Evolutionary conservation across 2,888 invertebrate genomes (phyloP), one percentile per base, ranked within the genome.

Genomic region (Gasteruption jaculator): DNA sequence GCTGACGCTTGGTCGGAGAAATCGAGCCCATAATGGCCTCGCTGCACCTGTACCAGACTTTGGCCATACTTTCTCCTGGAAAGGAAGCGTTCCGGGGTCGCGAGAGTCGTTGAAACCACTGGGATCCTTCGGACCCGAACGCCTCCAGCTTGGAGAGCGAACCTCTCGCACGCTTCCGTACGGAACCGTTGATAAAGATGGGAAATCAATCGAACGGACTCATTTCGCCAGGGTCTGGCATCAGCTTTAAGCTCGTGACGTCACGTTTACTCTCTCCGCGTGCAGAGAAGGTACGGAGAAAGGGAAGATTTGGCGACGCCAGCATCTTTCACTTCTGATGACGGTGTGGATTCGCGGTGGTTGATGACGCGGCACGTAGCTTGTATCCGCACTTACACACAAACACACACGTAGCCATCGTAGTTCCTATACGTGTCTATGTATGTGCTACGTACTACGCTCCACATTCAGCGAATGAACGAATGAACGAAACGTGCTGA

Each of bases 241-340:
- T n/a, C 52, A 56, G 56, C 61, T 62, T 61, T 61, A 57, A 62
- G 54, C 53, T 38, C 39, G 58, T 61, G 61, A 61, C 61, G 61
- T 61, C 61, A 61, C 63, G 51, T 56, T 62, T 62, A 61, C 63
- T 62, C 61, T 62, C 62, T 37, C 63, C 52, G 54, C 52, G 48
- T 46, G 21, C 41, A 52, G 46, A 52, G 25, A 32, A 21, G 52
- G 51, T 35, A 44, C 31, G 43, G 56, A 55, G 63, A 58, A 61
- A 63, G 61, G 61, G 61, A 61, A 58, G 60, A 60, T 61, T 60
- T 42, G 60, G 58, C 60, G 63, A 63, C 61, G 61, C 63, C 61
- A 61, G 61, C 61, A 61, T 61, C 63, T 63, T 61, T 63, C 61
- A 48, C 58, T 61, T 61, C 52, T 63, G 61, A 63, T 61, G 61